phyloP scores from a whole-genome alignment of 2,888 invertebrate genomes.

The Melinopterus prodromus region DNA sequence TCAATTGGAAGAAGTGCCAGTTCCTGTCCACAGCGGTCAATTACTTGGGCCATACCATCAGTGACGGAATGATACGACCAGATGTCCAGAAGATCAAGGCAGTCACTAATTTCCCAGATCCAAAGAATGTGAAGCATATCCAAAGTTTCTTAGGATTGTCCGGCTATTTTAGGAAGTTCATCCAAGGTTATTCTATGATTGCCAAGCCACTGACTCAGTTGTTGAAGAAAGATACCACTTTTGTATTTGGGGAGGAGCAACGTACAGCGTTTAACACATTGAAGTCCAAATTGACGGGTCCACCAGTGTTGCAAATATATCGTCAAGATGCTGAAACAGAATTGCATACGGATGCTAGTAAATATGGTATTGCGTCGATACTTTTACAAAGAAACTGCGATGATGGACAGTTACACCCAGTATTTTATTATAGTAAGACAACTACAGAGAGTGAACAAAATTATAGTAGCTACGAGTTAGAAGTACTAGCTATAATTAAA shows the following conservation, averaged over 20 bases:
- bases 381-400: conserved; percentile 45
- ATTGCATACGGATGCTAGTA: conserved; percentile 47
- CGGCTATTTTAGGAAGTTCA: conserved; percentile 53
- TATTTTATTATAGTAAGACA: conserved; percentile 50
- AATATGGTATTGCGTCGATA: conserved; percentile 35
- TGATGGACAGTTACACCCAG: conserved; percentile 46
- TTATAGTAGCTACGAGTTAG: conserved; percentile 43
- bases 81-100: conserved; percentile 46
- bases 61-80: conserved; percentile 47
- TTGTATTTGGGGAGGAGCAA: conserved; percentile 33
- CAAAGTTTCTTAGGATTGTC: conserved; percentile 52
- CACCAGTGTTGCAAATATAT: conserved; percentile 42
- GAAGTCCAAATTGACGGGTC: conserved; percentile 37
- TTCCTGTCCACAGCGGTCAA: conserved; percentile 45
- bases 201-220: conserved; percentile 52
- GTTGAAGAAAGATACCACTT: conserved; percentile 42
- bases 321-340: conserved; percentile 37
- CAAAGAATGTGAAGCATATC: conserved; percentile 45
- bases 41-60: conserved; percentile 47
- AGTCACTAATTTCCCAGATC: conserved; percentile 47
- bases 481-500: conserved; percentile 52
- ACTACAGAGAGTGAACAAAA: conserved; percentile 49
- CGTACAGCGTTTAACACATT: conserved; percentile 39
- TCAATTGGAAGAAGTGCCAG: conserved; percentile 54
- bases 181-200: conserved; percentile 49